These are phyloP conservation scores for Hedya salicella DNA, from an alignment of 2,888 invertebrate species.

Conservation along the genomic window DNA sequence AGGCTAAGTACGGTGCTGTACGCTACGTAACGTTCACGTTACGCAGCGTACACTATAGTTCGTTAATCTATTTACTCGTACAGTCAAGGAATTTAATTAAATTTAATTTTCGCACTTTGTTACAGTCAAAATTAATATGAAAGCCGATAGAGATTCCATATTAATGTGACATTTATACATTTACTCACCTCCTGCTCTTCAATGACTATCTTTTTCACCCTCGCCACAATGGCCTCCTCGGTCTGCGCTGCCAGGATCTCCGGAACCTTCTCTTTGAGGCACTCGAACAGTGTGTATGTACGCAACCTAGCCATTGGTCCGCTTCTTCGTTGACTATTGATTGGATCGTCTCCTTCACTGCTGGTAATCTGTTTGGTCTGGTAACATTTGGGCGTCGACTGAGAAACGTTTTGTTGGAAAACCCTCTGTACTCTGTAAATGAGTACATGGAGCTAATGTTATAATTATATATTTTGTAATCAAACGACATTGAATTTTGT, in stretches of 20 bases:
- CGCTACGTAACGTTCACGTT: slow-evolving; percentile 29
- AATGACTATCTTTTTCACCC: slow-evolving; percentile 84
- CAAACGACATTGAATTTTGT: too few relatives aligned
- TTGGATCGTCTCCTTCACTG: slow-evolving; percentile 89
- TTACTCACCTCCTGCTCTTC: slow-evolving; percentile 71
- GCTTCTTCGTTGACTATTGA: slow-evolving; percentile 88
- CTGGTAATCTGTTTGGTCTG: slow-evolving; percentile 87
- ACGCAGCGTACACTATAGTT: slow-evolving; percentile 32
- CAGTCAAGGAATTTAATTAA: too few relatives aligned
- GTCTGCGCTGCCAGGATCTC: slow-evolving; percentile 90
- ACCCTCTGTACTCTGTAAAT: too few relatives aligned
- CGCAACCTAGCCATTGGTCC: slow-evolving; percentile 93
- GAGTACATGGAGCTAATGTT: too few relatives aligned
- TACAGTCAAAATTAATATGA: too few relatives aligned
- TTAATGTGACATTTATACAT: too few relatives aligned
- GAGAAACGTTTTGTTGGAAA: too few relatives aligned
- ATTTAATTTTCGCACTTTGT: too few relatives aligned
- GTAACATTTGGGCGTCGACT: too few relatives aligned
- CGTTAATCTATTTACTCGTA: background rate
- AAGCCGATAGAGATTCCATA: too few relatives aligned
- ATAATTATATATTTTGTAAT: too few relatives aligned
- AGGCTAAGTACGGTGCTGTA: slow-evolving; percentile 51
- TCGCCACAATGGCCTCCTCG: slow-evolving; percentile 78
- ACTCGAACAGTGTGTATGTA: slow-evolving; percentile 97
- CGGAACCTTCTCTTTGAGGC: slow-evolving; percentile 91